A percentile compares a stretch with the other conserved stretches of the same genome.
These are phyloP conservation scores for Dasypus novemcinctus DNA, from an alignment of 2,113 vertebrate species.

Conservation along the genomic window DNA sequence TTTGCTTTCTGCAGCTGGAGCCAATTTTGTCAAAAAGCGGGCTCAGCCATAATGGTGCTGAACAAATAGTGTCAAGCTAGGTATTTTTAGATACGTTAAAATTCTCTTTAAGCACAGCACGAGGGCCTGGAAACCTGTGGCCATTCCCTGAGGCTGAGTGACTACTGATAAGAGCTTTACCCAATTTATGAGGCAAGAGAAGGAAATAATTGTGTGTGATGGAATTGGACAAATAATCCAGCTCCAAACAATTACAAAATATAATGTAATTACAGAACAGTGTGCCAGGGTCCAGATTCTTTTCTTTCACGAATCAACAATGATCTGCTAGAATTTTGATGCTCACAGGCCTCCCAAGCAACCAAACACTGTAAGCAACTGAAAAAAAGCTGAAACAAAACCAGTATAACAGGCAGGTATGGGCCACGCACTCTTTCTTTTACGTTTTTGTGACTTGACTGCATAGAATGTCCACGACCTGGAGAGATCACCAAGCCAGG, in stretches of 20 bases:
- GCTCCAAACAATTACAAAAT: conserved; percentile 67
- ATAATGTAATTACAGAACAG: conserved; percentile 57
- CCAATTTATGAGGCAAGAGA: conserved; percentile 73
- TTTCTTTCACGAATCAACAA: neutral
- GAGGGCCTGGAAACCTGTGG: conserved; percentile 62
- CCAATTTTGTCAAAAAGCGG: neutral
- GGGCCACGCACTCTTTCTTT: neutral
- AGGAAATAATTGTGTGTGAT: conserved; percentile 76
- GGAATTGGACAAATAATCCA: conserved; percentile 74
- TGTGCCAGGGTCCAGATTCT: conserved; percentile 39
- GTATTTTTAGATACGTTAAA: conserved; percentile 66
- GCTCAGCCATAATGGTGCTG: neutral
- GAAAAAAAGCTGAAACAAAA: neutral
- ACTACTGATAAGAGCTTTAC: conserved; percentile 75
- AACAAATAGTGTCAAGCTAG: conserved; percentile 47
- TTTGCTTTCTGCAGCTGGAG: conserved; percentile 31
- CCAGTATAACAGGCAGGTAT: neutral
- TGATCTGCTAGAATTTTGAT: conserved; percentile 25
- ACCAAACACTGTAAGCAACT: neutral
- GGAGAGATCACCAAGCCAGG: neutral
- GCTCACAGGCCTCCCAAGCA: neutral
- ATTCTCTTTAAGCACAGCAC: conserved; percentile 56
- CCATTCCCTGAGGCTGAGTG: conserved; percentile 48
- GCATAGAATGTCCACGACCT: neutral
- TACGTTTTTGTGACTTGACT: neutral